Base-by-base conservation (phyloP, 2,797 vertebrate species). In the Kryptopterus vitreolus region DNA sequence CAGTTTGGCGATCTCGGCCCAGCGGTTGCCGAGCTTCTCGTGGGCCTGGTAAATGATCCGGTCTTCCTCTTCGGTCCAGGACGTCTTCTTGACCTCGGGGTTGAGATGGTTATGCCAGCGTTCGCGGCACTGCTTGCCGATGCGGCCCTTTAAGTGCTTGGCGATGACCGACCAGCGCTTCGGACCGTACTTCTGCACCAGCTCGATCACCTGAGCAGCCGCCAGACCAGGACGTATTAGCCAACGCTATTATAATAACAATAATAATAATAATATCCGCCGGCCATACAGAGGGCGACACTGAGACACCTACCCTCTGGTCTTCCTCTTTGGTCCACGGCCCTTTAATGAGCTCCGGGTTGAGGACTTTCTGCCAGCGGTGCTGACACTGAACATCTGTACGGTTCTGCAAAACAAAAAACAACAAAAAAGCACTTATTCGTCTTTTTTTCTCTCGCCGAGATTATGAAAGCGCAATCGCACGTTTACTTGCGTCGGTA, bases 101-200 rank as follows among this genome's bases (percentile, higher is more conserved):
- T 99, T 99, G 89, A 99, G 92, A 90, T 99, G 98, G 92, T 99
- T 99, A 93, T 99, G 98, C 98, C 98, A 99, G 89, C 98, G 96
- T 91, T 99, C 98, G 50, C 98, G 94, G 91, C 98, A 99, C 91
- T 99, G 98, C 87, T 99, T 99, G 85, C 98, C 98, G 77, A 99
- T 99, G 69, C 98, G 96, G 35, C 98, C 98, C 87, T 99, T 99
- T 90, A 99, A 95, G 91, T 99, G 97, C 90, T 99, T 99, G 87
- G 98, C 98, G 83, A 99, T 99, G 81, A 99, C 95, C 43, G 98
- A 99, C 98, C 98, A 99, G 85, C 98, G 96, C 88, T 99, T 99
- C 85, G 98, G 98, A 81, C 98, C 98, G 2, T 99, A 99, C 90
- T 99, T 99, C 92, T 99, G 98, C 85, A 99, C 98, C 87, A 99